Conservation (phyloP, 35 echinoderm and acorn worm species). For the Apostichopus japonicus region DNA sequence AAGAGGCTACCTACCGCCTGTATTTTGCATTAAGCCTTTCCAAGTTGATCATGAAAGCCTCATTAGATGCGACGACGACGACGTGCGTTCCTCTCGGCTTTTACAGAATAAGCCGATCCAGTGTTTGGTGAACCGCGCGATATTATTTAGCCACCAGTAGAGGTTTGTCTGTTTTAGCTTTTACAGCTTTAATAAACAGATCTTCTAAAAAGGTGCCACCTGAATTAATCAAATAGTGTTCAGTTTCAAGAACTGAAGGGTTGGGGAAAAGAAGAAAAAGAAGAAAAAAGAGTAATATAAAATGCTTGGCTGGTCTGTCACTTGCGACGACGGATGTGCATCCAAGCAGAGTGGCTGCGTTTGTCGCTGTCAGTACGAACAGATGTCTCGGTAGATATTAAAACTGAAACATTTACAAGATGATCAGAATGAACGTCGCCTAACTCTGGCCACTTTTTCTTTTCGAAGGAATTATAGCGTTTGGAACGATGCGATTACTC, state of each 20-base stretch:
- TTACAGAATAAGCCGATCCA: not conserved
- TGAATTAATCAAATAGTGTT: not conserved
- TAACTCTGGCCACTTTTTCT: too few species aligned
- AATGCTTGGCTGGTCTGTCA: not conserved
- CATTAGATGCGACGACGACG: not conserved
- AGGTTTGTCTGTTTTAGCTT: not conserved
- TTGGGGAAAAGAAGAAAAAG: not conserved
- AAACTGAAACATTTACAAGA: not conserved
- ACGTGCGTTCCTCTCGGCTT: not conserved
- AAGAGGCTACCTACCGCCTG: not conserved
- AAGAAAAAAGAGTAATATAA: too few species aligned
- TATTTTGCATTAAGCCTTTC: not conserved
- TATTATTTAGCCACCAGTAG: not conserved
- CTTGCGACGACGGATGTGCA: not conserved
- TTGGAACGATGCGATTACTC: too few species aligned
- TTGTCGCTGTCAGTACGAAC: not conserved
- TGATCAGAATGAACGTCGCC: too few species aligned
- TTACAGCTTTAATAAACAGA: not conserved
- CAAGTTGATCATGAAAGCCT: not conserved
- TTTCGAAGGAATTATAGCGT: too few species aligned
- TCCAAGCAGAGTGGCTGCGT: not conserved
- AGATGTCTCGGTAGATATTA: not conserved
- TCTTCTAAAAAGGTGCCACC: not conserved
- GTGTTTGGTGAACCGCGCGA: not conserved
- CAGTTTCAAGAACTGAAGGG: not conserved